Evolutionary conservation across 2,888 invertebrate genomes (phyloP), one percentile per base, ranked within the genome.

Genomic region (Hydraecia micacea): DNA sequence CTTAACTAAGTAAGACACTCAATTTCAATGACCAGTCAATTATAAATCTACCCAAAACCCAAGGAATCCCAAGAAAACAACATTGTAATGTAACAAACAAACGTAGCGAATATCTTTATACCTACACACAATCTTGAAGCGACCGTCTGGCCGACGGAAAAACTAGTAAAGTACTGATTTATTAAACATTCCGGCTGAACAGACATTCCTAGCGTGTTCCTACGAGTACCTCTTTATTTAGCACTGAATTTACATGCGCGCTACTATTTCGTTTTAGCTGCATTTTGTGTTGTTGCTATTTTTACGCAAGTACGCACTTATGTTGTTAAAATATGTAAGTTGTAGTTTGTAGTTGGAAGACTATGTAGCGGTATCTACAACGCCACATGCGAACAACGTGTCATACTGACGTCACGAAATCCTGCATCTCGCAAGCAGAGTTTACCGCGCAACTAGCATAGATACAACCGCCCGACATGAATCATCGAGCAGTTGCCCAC

Each of bases 111-210:
- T 82, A 86, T 89, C 86, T 89, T 81, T 81, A 83, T 83, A 62
- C 36, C 2, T n/a, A 80, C 74, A 73, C 69, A 79, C 75, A 81
- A 88, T 83, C 81, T 85, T 80, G 78, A 77, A 78, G 75, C 86
- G 69, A 77, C 77, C 85, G 80, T 67, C 80, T 78, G 77, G 72
- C 75, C 86, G 72, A 81, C 89, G 90, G 91, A 91, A 92, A 92
- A 93, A 92, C 92, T 92, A 89, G 90, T 91, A 88, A 77, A 82
- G 89, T 88, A 89, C 91, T 93, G 92, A 93, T 93, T 93, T 93
- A 93, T 92, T 91, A 89, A 91, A 83, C 91, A 92, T 93, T 92
- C 92, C 89, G 85, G 78, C 81, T 82, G 81, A 86, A 83, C 76
- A 84, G 86, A 83, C 93, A 92, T 93, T 92, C 93, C 87, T 91